Evolutionary conservation across 2,888 invertebrate genomes (phyloP).

Genomic region (Ditula angustiorana): DNA sequence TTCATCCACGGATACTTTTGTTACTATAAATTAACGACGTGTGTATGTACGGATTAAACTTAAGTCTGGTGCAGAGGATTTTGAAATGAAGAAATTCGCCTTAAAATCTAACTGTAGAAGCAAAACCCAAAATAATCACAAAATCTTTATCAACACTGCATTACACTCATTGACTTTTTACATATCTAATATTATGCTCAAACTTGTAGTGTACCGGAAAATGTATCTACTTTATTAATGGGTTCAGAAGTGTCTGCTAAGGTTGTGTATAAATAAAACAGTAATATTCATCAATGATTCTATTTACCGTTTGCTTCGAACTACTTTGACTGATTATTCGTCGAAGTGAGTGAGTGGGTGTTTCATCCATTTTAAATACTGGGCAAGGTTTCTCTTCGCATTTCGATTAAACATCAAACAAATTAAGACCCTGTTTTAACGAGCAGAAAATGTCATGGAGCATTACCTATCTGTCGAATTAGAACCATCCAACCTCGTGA

Average conservation of each 20-base stretch:
- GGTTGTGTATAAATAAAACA: not conserved
- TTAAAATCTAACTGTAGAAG: no score
- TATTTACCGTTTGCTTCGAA: not conserved
- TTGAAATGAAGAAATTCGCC: no score
- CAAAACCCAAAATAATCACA: no score
- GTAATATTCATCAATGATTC: not conserved
- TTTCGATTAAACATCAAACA: constrained; percentile 12
- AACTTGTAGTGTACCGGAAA: no score
- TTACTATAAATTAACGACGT: no score
- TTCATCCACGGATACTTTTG: no score
- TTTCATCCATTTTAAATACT: not conserved
- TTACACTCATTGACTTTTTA: no score
- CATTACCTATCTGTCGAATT: constrained; percentile 27
- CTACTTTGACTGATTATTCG: constrained; percentile 12
- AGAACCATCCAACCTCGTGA: constrained; percentile 24
- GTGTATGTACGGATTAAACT: no score
- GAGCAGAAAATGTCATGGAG: constrained; percentile 3
- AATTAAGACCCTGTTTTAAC: constrained; percentile 2
- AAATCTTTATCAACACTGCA: no score
- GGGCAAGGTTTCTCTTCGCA: not conserved
- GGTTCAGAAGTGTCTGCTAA: not conserved
- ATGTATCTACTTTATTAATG: not conserved
- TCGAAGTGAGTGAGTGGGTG: not conserved
- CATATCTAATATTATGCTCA: no score
- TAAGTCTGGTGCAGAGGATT: no score